Percentiles rank a stretch among this genome's conserved stretches.
Conservation (phyloP, 2,113 vertebrate genomes). For the Acinonyx jubatus region DNA sequence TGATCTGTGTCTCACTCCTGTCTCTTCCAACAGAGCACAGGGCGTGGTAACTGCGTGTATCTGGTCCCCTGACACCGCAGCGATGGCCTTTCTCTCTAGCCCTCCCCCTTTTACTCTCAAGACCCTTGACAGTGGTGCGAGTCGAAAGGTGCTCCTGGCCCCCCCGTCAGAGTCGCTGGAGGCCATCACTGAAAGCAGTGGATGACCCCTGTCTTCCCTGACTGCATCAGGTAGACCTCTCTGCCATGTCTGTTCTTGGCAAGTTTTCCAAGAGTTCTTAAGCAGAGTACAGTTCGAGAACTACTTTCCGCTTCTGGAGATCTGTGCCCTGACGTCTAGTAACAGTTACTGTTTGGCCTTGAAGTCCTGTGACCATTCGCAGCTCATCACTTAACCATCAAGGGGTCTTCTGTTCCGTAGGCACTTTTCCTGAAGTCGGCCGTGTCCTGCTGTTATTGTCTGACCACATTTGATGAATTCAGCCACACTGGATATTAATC, state of each 20-base stretch:
- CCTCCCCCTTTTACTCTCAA: fast-evolving
- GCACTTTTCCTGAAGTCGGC: too few relatives aligned
- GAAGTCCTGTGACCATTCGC: background rate
- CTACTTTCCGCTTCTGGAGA: background rate
- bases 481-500: background rate
- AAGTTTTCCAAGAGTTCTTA: background rate
- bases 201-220: too few relatives aligned
- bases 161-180: background rate
- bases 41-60: too few relatives aligned
- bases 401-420: background rate
- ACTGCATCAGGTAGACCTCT: background rate
- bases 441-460: too few relatives aligned
- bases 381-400: background rate
- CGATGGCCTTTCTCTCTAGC: too few relatives aligned
- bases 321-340: background rate
- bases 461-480: background rate
- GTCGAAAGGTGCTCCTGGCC: background rate
- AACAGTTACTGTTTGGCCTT: background rate
- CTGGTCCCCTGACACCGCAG: too few relatives aligned
- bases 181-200: too few relatives aligned
- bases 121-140: too few relatives aligned
- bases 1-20: background rate
- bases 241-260: fast-evolving
- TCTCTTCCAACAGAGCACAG: too few relatives aligned
- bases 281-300: background rate